Evolutionary conservation across 2,113 vertebrate species (phyloP).

Genomic region (Azemiops feae): DNA sequence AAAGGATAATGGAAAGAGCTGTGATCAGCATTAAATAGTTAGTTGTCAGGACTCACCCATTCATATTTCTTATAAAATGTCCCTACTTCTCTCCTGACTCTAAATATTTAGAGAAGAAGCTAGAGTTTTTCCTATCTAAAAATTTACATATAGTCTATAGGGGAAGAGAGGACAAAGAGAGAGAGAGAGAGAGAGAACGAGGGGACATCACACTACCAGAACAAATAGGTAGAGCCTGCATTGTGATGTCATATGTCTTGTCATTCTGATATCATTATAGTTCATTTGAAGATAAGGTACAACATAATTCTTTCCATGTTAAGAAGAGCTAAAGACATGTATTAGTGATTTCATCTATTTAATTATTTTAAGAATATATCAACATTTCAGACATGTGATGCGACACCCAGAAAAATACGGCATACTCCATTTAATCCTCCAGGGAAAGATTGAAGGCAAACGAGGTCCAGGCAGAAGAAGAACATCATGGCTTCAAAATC

Average conservation of each 20-base stretch:
- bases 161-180: neutral
- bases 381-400: no score
- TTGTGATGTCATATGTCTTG: neutral
- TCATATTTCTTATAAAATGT: neutral
- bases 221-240: neutral
- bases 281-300: neutral
- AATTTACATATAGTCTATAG: neutral
- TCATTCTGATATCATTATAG: neutral
- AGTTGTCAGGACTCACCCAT: neutral
- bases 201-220: neutral
- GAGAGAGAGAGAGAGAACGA: neutral
- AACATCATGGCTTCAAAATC: no score
- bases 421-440: no score
- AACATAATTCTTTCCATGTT: neutral
- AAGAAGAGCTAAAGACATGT: neutral
- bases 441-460: no score
- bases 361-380: neutral
- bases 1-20: neutral
- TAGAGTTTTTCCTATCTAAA: neutral
- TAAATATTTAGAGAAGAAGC: neutral
- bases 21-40: neutral
- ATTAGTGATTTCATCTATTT: neutral
- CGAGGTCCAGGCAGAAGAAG: no score
- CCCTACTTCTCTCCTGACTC: neutral
- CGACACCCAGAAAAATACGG: no score